Percentiles rank a stretch among this genome's conserved stretches.
These are phyloP conservation scores for Strigamia transsilvanica DNA, from an alignment of 2,888 invertebrate genomes.

Conservation along the genomic window DNA sequence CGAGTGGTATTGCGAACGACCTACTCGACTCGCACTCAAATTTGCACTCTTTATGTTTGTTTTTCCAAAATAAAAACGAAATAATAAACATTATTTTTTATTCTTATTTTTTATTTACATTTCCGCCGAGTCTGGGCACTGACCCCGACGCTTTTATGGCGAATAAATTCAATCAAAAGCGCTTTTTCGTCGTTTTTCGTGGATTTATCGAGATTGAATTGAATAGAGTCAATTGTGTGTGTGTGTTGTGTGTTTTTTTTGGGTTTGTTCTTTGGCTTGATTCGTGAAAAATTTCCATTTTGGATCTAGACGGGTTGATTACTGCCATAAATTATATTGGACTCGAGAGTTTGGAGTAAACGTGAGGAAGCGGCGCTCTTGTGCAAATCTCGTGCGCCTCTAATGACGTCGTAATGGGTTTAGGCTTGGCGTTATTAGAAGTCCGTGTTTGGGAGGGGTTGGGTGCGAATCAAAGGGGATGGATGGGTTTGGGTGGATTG, in stretches of 20 bases:
- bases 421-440: neutral
- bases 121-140: neutral
- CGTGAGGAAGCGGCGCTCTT: constrained; percentile 39
- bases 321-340: constrained; percentile 9
- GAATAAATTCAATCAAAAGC: constrained; percentile 12
- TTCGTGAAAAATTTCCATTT: neutral
- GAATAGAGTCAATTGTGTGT: neutral
- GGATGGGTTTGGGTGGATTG: neutral
- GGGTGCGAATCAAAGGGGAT: neutral
- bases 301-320: neutral
- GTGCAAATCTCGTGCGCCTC: constrained; percentile 16
- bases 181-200: no score
- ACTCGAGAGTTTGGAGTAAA: constrained; percentile 27
- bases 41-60: constrained; percentile 37
- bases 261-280: neutral
- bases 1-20: neutral
- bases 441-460: neutral
- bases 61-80: neutral
- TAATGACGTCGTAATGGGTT: constrained; percentile 44
- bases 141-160: neutral
- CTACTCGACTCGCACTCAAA: constrained; percentile 23
- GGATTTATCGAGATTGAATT: no score
- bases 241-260: neutral
- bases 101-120: neutral
- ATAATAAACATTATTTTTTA: neutral